A percentile compares a stretch with the other conserved stretches of the same genome.
phyloP scores from a whole-genome alignment of 2,113 vertebrate species.

The Potamarius usumacintae region DNA sequence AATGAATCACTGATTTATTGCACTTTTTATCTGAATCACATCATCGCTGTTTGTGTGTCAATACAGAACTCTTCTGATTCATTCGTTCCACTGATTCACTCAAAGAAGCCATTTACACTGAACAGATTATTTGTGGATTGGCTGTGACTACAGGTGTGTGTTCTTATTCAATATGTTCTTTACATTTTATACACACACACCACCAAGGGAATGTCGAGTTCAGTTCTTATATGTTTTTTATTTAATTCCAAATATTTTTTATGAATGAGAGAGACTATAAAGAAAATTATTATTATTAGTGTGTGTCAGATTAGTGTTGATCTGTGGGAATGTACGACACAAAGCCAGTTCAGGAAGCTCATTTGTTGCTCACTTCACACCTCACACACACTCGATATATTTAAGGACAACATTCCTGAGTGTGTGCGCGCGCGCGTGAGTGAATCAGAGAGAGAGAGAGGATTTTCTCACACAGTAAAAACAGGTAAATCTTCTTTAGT shows the following conservation, averaged over 20 bases:
- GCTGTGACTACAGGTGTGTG: not conserved
- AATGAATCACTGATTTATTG: too few relatives aligned
- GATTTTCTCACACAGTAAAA: not conserved
- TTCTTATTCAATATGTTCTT: not conserved
- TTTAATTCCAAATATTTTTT: too few relatives aligned
- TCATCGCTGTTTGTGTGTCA: too few relatives aligned
- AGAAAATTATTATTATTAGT: not conserved
- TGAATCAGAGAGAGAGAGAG: not conserved
- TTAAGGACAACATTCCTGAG: not conserved
- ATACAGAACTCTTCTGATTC: too few relatives aligned
- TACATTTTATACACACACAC: not conserved
- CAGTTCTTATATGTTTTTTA: not conserved
- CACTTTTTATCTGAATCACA: too few relatives aligned
- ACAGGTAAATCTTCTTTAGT: not conserved
- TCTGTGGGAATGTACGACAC: not conserved
- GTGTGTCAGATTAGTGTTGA: not conserved
- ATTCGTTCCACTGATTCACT: too few relatives aligned
- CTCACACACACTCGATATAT: not conserved
- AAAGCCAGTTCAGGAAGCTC: not conserved
- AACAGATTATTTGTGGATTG: not conserved
- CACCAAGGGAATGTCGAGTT: not conserved
- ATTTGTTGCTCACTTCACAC: not conserved
- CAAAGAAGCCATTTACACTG: not conserved
- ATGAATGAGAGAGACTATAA: too few relatives aligned
- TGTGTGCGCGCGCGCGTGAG: not conserved